Conservation (phyloP, 2,797 vertebrate genomes). For the Hozukius guyotensis region DNA sequence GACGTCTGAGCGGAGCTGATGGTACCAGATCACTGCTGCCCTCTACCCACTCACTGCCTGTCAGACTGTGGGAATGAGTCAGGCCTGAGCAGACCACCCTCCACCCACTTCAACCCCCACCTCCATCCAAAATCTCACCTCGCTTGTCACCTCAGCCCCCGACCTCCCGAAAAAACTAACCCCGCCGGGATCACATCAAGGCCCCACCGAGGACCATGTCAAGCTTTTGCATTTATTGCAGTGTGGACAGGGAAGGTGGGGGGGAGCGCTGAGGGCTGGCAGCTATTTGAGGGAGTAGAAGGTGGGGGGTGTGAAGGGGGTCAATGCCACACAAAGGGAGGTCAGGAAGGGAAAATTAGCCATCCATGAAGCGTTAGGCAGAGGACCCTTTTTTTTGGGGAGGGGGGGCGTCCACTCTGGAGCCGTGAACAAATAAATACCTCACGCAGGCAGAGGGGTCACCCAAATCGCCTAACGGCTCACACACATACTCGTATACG, state of each 20-base stretch:
- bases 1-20: conserved; percentile 68
- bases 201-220: conserved; percentile 82
- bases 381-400: conserved; percentile 69
- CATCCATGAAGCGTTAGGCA: conserved; percentile 90
- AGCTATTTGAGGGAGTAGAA: conserved; percentile 65
- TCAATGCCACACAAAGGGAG: conserved; percentile 89
- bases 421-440: conserved; percentile 89
- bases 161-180: conserved; percentile 50
- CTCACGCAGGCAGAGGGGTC: conserved; percentile 70
- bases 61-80: conserved; percentile 80
- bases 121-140: conserved; percentile 58
- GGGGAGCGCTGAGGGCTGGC: conserved; percentile 67
- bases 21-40: conserved; percentile 67
- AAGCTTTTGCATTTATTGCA: conserved; percentile 89
- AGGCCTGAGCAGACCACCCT: conserved; percentile 80
- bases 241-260: conserved; percentile 72
- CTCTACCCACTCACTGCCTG: conserved; percentile 42
- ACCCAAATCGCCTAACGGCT: conserved; percentile 35
- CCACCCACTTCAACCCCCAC: conserved; percentile 17
- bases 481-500: background rate
- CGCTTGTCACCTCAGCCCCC: conserved; percentile 81
- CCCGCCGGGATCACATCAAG: conserved; percentile 61
- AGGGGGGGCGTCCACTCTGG: conserved; percentile 74
- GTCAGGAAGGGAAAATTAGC: conserved; percentile 93
- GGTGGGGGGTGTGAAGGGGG: conserved; percentile 83